phyloP scores from a whole-genome alignment of 2,113 vertebrate species.

The Tachuris rubrigastra region DNA sequence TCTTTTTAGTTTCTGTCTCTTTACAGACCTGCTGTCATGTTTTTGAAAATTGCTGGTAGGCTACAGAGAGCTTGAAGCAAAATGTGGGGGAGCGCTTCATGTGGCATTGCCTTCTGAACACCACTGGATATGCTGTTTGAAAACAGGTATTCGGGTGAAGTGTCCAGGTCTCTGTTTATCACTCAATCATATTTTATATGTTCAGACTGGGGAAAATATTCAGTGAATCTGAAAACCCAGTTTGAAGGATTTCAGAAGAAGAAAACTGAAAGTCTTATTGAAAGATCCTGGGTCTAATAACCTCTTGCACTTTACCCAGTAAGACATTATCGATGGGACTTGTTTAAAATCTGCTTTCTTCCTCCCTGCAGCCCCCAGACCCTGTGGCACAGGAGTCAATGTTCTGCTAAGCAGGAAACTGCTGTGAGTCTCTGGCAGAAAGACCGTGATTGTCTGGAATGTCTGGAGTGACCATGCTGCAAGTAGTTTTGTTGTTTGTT shows the following conservation, averaged over 20 bases:
- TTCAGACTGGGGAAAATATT: background rate
- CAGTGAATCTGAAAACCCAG: background rate
- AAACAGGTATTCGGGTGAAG: background rate
- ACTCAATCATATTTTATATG: background rate
- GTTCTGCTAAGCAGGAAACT: background rate
- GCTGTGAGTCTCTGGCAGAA: background rate
- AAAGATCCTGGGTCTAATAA: background rate
- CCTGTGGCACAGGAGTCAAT: background rate
- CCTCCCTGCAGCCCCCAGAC: background rate
- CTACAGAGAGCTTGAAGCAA: background rate
- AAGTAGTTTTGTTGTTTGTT: background rate
- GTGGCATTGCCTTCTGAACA: background rate
- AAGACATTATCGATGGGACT: background rate
- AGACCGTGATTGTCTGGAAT: background rate
- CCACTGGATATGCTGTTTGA: constrained; percentile 35
- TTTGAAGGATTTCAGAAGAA: background rate
- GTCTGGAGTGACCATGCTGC: background rate
- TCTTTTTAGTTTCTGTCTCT: background rate
- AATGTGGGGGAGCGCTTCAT: background rate
- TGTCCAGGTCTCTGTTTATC: background rate
- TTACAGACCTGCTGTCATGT: background rate
- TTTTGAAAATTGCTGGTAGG: constrained; percentile 10
- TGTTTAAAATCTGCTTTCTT: background rate
- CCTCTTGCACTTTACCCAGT: background rate
- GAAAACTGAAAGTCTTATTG: background rate